These are phyloP conservation scores for Rhynchonema sp. DNA, from an alignment of 2,888 invertebrate species.

Conservation along the genomic window DNA sequence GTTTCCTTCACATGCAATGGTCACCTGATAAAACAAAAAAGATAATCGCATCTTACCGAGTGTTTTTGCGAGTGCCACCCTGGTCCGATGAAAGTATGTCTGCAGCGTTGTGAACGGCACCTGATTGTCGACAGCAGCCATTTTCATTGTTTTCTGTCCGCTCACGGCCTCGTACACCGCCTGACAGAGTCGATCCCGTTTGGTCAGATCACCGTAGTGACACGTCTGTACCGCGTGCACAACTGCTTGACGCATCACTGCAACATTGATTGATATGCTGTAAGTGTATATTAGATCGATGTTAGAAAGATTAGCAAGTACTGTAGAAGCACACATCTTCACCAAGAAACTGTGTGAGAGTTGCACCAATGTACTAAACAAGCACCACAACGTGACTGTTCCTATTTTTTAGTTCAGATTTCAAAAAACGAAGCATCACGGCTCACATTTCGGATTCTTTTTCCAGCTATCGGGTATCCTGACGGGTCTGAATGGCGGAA, in stretches of 20 bases:
- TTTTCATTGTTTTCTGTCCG: conserved; percentile 8
- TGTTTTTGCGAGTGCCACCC: background rate
- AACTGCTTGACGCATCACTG: conserved; percentile 7
- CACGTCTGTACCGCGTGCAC: conserved; percentile 6
- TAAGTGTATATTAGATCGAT: too few species aligned
- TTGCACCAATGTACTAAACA: too few species aligned
- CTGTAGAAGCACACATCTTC: too few species aligned
- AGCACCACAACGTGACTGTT: too few species aligned
- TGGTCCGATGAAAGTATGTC: conserved; percentile 9
- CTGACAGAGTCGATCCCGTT: conserved; percentile 4
- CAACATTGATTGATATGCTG: too few species aligned
- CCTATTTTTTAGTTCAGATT: too few species aligned
- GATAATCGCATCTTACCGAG: background rate
- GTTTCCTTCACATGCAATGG: too few species aligned
- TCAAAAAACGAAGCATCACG: too few species aligned
- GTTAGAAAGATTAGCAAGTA: too few species aligned
- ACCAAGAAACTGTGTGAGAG: too few species aligned
- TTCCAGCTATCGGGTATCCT: conserved; percentile 7
- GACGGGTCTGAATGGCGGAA: conserved; percentile 6
- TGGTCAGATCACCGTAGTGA: conserved; percentile 9
- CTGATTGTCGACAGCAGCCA: conserved; percentile 5
- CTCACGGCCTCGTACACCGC: conserved; percentile 8
- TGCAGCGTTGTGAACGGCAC: conserved; percentile 10
- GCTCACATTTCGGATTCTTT: conserved; percentile 3
- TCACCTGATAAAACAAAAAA: too few species aligned